Evolutionary conservation across 2,888 invertebrate species (phyloP), one percentile per base, ranked within the genome.

Genomic region (Ichneumon xanthorius): DNA sequence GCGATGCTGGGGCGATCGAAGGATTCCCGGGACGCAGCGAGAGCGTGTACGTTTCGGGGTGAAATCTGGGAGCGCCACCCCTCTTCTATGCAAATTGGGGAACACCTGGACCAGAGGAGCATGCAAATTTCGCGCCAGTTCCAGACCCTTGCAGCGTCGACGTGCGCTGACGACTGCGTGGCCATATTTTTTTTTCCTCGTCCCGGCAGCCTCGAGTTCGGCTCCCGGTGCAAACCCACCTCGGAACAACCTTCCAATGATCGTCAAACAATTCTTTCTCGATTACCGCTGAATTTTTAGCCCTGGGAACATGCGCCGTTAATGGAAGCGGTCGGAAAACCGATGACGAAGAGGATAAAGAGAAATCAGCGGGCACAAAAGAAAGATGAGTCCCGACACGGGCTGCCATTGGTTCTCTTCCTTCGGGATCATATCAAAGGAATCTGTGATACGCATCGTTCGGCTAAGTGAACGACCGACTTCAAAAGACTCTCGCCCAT

Each of bases 61-160:
- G 77, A 87, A 88, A 84, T 87, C 86, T 85, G 84, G 86, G 85
- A 86, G 91, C 90, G 90, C 89, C 91, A 92, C 93, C 93, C 86
- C 92, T 93, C 93, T 93, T 92, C 92, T 92, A 93, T 93, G 93
- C 91, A 94, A 94, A 94, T 93, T 90, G 89, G 80, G 87, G 92
- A 89, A 93, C 93, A 94, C 93, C 93, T 93, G 93, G 93, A 92
- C 91, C 91, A 92, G 90, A 92, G 82, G 91, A 91, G 89, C 92
- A 93, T 93, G 93, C 92, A 93, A 93, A 93, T 93, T 91, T 90
- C 82, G 81, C 80, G 75, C 72, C 68, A 73, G 80, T 53, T 72
- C 70, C 65, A 81, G 80, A 86, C 76, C 76, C 75, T 65, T 73
- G 78, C 48, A 40, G 68, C 79, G 22, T 78, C 33, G 40, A 71